Conservation (phyloP, 2,888 invertebrate genomes). For the Caenorhabditis japonica region DNA sequence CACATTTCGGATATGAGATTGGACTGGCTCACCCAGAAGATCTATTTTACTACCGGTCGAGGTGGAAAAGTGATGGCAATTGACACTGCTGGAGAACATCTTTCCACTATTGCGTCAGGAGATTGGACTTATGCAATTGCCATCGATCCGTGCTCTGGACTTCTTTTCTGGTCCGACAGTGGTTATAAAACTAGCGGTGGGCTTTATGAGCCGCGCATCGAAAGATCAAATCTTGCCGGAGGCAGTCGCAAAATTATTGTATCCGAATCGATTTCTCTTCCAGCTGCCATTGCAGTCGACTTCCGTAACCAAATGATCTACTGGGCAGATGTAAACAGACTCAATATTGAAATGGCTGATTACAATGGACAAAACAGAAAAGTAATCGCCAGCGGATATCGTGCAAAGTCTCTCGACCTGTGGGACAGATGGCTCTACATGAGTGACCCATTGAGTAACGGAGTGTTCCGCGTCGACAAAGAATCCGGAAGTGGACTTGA, state of each 20-base stretch:
- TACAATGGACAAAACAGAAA: slow-evolving; percentile 87
- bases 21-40: slow-evolving; percentile 96
- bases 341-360: slow-evolving; percentile 93
- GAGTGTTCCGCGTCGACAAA: slow-evolving; percentile 96
- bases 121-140: slow-evolving; percentile 94
- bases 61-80: slow-evolving; percentile 82
- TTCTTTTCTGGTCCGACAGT: slow-evolving; percentile 90
- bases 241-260: slow-evolving; percentile 86
- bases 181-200: slow-evolving; percentile 75
- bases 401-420: slow-evolving; percentile 75
- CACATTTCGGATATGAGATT: slow-evolving; percentile 79
- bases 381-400: slow-evolving; percentile 70
- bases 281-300: slow-evolving; percentile 94
- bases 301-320: slow-evolving; percentile 88
- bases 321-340: slow-evolving; percentile 91
- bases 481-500: slow-evolving; percentile 80
- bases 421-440: slow-evolving; percentile 77
- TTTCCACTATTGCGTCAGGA: slow-evolving; percentile 85
- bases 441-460: slow-evolving; percentile 79
- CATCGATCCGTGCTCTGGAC: slow-evolving; percentile 93
- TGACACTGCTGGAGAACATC: slow-evolving; percentile 61
- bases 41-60: slow-evolving; percentile 97
- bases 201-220: slow-evolving; percentile 82
- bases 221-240: slow-evolving; percentile 95
- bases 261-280: slow-evolving; percentile 91